phyloP scores from a whole-genome alignment of 2,113 vertebrate species.

The Gallinago paraguaiae region DNA sequence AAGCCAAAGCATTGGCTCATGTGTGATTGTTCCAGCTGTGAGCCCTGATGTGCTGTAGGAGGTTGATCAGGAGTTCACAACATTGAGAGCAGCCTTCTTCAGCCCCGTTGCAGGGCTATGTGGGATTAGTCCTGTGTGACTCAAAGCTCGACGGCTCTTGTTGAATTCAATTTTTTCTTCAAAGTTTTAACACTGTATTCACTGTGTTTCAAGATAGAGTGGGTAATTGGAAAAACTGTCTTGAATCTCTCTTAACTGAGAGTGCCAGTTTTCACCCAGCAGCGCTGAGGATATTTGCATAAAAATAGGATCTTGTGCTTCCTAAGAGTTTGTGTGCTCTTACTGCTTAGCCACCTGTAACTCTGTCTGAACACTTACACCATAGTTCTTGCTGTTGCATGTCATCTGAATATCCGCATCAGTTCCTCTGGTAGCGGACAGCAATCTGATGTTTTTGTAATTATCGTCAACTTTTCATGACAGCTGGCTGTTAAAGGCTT shows the following conservation, averaged over 20 bases:
- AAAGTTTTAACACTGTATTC: background rate
- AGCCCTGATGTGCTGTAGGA: background rate
- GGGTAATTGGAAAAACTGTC: background rate
- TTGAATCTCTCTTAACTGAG: background rate
- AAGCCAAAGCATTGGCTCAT: background rate
- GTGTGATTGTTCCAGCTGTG: background rate
- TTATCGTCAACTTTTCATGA: background rate
- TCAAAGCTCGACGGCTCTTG: background rate
- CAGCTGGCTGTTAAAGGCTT: background rate
- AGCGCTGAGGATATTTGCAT: background rate
- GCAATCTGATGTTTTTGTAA: background rate
- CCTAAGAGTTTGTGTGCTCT: background rate
- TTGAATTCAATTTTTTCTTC: background rate
- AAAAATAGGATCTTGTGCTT: background rate
- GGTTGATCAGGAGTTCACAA: background rate
- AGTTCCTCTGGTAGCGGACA: background rate
- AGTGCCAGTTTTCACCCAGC: background rate
- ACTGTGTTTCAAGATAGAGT: background rate
- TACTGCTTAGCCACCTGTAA: background rate
- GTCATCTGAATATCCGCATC: background rate
- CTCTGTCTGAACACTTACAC: background rate
- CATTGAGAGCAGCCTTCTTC: background rate
- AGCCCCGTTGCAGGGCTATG: background rate
- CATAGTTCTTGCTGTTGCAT: background rate
- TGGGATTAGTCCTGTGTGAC: background rate